A percentile compares a stretch with the other conserved stretches of the same genome.
These are phyloP conservation scores for Sitophilus oryzae DNA, from an alignment of 1,140 invertebrate genomes.

Conservation along the genomic window DNA sequence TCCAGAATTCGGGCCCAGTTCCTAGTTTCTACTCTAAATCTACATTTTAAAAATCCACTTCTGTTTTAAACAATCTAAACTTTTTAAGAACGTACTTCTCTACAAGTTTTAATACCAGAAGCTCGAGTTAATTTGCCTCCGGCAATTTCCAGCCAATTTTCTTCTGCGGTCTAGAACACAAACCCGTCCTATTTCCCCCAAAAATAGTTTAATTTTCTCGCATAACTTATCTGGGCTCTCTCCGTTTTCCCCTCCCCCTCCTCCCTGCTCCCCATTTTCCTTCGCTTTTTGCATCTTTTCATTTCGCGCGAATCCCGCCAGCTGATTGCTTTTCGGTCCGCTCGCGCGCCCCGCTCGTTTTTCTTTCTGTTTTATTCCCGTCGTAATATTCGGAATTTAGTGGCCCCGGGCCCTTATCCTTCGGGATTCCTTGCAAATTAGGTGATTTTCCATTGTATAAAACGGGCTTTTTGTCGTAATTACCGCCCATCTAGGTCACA, in stretches of 20 bases:
- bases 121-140: too few relatives aligned
- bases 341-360: not conserved
- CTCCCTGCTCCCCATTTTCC: not conserved
- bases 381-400: conserved; percentile 2
- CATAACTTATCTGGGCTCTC: not conserved
- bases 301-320: not conserved
- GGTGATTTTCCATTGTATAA: not conserved
- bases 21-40: too few relatives aligned
- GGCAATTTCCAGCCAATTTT: too few relatives aligned
- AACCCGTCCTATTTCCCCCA: too few relatives aligned
- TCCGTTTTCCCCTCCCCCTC: not conserved
- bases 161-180: not conserved
- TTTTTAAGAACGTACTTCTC: too few relatives aligned
- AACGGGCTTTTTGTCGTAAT: not conserved
- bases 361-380: not conserved
- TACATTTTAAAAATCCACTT: too few relatives aligned
- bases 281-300: not conserved
- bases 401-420: not conserved
- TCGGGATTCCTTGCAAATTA: not conserved
- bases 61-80: too few relatives aligned
- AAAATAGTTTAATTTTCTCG: not conserved
- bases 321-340: not conserved
- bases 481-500: not conserved
- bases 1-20: too few relatives aligned
- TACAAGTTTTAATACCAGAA: too few relatives aligned